Evolutionary conservation across 2,113 vertebrate species (phyloP), one percentile per base, ranked within the genome.

Genomic region (Menidia beryllina): DNA sequence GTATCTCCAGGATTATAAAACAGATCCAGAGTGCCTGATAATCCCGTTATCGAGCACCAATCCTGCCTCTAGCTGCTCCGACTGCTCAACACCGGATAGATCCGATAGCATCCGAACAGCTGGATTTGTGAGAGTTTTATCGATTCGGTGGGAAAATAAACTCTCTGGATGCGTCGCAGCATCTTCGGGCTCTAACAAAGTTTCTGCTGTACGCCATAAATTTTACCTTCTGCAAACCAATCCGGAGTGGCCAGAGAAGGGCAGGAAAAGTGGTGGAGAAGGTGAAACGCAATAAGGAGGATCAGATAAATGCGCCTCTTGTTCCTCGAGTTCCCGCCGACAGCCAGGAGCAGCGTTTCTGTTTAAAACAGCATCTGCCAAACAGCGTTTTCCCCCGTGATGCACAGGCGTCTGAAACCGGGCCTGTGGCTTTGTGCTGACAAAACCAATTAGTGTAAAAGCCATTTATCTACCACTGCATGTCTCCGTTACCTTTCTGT

Each of bases 391-490:
- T 27, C 58, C 75, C 75, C 4, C 56, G 69, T 64, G 57, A 81
- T 27, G 62, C 79, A 69, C 79, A 74, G 72, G 59, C 72, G 77
- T 87, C 79, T 62, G 78, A 88, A 73, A 59, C 30, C 60, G 76
- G 85, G 67, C 67, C 62, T 48, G 25, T 58, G 74, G 73, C 76
- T 71, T 80, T 58, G 60, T 58, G 65, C 78, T 82, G 83, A 85
- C 82, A 80, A 78, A 80, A 76, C 69, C 56, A 83, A 86, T 86
- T 85, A 87, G 68, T 54, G 69, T 78, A 69, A 88, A 82, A 90
- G 55, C 39, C 70, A 76, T 21, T 17, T 72, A 56, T 72, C 69
- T 53, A 64, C 26, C 41, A 67, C 60, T 75, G 74, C 62, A 77
- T 41, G 57, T 69, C 65, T 62, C 80, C 57, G 69, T 41, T 76